A percentile compares a stretch with the other conserved stretches of the same genome.
These are phyloP conservation scores for Sebastes minor DNA, from an alignment of 2,797 vertebrate species.

Conservation along the genomic window DNA sequence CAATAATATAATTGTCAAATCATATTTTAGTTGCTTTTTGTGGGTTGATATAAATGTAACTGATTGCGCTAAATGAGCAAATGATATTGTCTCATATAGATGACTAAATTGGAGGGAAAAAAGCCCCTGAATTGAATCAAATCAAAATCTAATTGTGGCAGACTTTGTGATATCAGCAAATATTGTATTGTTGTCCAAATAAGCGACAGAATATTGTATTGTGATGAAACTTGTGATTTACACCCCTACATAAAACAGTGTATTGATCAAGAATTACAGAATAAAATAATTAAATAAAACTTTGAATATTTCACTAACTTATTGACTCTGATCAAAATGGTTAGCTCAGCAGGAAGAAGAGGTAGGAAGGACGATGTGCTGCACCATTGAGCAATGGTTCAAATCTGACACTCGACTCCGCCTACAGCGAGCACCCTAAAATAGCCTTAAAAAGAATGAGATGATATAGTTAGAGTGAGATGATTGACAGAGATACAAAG, in stretches of 20 bases:
- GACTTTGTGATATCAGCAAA: too few relatives aligned
- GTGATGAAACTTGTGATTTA: too few relatives aligned
- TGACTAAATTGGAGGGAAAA: too few relatives aligned
- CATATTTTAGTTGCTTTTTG: too few relatives aligned
- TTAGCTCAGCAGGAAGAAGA: background rate
- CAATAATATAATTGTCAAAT: too few relatives aligned
- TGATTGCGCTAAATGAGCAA: too few relatives aligned
- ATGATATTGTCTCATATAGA: too few relatives aligned
- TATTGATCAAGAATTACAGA: background rate
- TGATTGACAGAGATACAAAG: background rate
- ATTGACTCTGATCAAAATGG: background rate
- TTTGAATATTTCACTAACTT: background rate
- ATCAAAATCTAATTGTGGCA: too few relatives aligned
- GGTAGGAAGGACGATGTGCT: background rate
- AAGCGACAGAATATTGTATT: too few relatives aligned
- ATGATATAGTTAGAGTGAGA: background rate
- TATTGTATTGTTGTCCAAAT: too few relatives aligned
- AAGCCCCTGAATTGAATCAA: too few relatives aligned
- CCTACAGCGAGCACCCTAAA: background rate
- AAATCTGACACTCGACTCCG: background rate
- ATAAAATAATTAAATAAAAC: background rate
- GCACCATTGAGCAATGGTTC: background rate
- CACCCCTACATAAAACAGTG: background rate
- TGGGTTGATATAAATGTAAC: too few relatives aligned
- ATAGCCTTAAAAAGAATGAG: slow-evolving; percentile 15